Base-by-base conservation (phyloP, 2,797 vertebrate species). In the Paratrypauchen microcephalus region DNA sequence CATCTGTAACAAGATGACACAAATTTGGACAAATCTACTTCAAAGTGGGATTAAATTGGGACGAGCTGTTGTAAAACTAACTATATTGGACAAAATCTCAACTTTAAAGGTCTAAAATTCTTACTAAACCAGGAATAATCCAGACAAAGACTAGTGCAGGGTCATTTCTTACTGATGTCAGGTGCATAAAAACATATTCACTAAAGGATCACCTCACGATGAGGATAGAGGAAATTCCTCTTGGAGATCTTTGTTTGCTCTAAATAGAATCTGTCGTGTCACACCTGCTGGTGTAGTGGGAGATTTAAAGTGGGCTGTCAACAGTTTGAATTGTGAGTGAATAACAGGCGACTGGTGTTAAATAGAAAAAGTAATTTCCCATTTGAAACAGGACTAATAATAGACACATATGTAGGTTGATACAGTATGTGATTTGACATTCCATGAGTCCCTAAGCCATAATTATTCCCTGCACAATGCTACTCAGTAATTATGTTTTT, bases 271-370 rank as follows among this genome's bases (percentile, higher is more conserved):
- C 9, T 60, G 79, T 75, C 52, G n/a, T 66, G 69, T 83, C 68
- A 77, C 73, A 71, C 36, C 6, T 28, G 32, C 65, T 48, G 57
- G 13, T 41, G 23, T 28, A 0, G 59, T 41, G 57, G 57, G 50
- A 72, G 55, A 58, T 73, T 74, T 55, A 48, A 75, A 75, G 55
- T 69, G 72, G 75, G 71, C 68, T 75, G 72, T 82, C 73, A 78
- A 30, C 80, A 76, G 73, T 77, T 85, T 23, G 70, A 50, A 86
- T 82, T 67, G 23, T 66, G 80, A 73, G 72, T 21, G 70, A 50
- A 86, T 82, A 68, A 28, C 68, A 81, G 75, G 72, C 69, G 72
- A 71, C 72, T n/a, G 5, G 11, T 26, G 63, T 0, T 12, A 62
- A 67, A 68, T 2, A 26, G 21, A 64, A 47, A n/a, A 13, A 16